Conservation (phyloP, 2,888 invertebrate species). For the Andricus curvator region DNA sequence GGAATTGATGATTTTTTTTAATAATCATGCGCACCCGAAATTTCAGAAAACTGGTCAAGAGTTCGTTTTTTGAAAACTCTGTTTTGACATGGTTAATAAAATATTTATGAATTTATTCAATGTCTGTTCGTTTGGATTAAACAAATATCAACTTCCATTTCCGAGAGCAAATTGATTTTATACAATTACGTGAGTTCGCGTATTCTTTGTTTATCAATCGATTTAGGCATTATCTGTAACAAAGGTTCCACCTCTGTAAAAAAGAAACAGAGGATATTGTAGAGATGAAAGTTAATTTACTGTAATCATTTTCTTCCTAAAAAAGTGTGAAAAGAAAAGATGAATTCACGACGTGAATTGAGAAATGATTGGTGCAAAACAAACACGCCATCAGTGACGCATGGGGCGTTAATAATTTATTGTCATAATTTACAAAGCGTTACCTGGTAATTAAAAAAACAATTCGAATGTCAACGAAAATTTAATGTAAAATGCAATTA, state of each 20-base stretch:
- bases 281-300: neutral
- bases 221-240: neutral
- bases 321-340: conserved; percentile 7
- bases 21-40: no score
- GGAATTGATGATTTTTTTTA: no score
- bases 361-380: neutral
- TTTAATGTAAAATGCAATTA: conserved; percentile 9
- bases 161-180: conserved; percentile 12
- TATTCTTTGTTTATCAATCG: neutral
- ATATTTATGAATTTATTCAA: conserved; percentile 3
- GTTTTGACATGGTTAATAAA: conserved; percentile 1
- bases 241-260: neutral
- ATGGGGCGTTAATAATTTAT: neutral
- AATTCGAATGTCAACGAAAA: neutral
- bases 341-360: conserved; percentile 16
- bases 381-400: neutral
- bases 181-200: neutral
- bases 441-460: neutral
- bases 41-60: neutral
- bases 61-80: neutral
- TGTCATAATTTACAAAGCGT: neutral
- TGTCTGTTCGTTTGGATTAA: neutral
- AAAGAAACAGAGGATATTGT: neutral
- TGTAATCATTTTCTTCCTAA: neutral
- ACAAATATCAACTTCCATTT: conserved; percentile 14